Evolutionary conservation across 2,797 vertebrate species (phyloP).

Genomic region (Erithacus rubecula): DNA sequence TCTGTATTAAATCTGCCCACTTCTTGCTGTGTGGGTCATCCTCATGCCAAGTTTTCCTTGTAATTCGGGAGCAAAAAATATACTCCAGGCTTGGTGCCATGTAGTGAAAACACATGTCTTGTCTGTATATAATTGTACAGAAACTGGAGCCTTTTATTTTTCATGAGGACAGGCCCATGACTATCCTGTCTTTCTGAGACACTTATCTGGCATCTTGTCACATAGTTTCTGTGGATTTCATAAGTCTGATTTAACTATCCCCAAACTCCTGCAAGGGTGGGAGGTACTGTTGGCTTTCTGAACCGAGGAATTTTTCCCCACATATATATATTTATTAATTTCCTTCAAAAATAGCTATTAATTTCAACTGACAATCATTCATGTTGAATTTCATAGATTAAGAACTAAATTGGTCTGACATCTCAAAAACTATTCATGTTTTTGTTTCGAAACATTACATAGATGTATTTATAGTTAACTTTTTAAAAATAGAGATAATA

Average conservation of each 20-base stretch:
- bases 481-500: not conserved
- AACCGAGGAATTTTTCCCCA: not conserved
- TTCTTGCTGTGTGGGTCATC: constrained; percentile 54
- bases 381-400: not conserved
- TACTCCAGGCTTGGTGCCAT: constrained; percentile 58
- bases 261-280: not conserved
- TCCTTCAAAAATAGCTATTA: not conserved
- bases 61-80: constrained; percentile 63
- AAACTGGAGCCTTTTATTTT: constrained; percentile 60
- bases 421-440: not conserved
- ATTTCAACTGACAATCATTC: not conserved
- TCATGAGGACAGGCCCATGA: constrained; percentile 40
- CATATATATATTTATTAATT: not conserved
- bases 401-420: not conserved
- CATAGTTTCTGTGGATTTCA: constrained; percentile 22
- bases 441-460: not conserved
- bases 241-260: not conserved
- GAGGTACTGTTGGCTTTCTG: not conserved
- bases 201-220: constrained; percentile 22
- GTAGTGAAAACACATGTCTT: constrained; percentile 65
- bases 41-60: constrained; percentile 53
- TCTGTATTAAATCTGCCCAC: constrained; percentile 49
- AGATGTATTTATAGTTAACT: not conserved
- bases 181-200: constrained; percentile 34
- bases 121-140: constrained; percentile 56